Evolutionary conservation across 2,888 invertebrate genomes (phyloP), one percentile per base, ranked within the genome.

Genomic region (Drosophila setosimentum): DNA sequence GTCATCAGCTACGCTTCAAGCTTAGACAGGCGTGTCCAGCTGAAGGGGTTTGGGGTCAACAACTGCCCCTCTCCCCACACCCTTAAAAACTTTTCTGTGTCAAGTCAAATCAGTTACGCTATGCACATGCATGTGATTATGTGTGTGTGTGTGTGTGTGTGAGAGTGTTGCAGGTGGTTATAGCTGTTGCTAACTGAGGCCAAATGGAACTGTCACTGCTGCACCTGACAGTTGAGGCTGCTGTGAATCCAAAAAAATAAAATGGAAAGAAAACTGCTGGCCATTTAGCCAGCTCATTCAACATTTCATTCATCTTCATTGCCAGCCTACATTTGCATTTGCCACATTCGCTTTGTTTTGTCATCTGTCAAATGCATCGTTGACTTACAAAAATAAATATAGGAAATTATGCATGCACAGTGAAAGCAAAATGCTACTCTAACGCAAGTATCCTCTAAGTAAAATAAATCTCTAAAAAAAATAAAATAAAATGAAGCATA

Each of bases 361-460:
- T 79, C 90, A 81, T 89, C 83, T 78, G 85, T 87, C 89, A 86
- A 74, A 78, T 80, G 85, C 73, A 78, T 72, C 58, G 69, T 57
- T 82, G 73, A 68, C 58, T 73, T 71, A 4, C n/a, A 16, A 21
- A 45, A 24, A 16, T 1, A 16, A 4, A 7, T 45, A 16, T 16
- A 16, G 21, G 21, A 2, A 21, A 21, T 7, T 21, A 45, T 21
- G 21, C 7, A 3, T 45, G 45, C 7, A 45, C 45, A 45, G 24
- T 45, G 45, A 27, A 45, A 24, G 45, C 24, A 40, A 18, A 16
- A 16, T 16, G 16, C 1, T 8, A 45, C 16, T 45, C 24, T 16
- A 24, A 16, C 1, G 16, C 8, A 24, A 45, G 7, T 24, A 16
- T n/a, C 5, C 3, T 16, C 16, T 45, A 45, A 16, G 4, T 7